Evolutionary conservation across 2,113 vertebrate genomes (phyloP).

Genomic region (Campylomormyrus numenius): DNA sequence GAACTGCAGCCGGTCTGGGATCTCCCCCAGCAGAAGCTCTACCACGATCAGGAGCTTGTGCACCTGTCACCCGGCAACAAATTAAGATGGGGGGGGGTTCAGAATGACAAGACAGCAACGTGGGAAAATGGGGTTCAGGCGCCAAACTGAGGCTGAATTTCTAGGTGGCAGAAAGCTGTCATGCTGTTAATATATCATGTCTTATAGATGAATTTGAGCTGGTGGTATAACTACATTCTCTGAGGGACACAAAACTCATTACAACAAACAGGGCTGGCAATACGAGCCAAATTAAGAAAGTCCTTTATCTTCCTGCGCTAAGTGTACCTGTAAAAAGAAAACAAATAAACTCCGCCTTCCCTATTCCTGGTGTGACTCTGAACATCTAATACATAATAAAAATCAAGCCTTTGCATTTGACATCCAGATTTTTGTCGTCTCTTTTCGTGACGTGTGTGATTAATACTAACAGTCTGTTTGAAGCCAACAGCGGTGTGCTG

Average conservation of each 20-base stretch:
- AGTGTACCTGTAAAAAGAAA: background rate
- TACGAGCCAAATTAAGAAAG: background rate
- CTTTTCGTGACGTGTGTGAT: background rate
- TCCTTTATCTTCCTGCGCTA: background rate
- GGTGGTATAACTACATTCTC: background rate
- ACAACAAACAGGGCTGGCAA: background rate
- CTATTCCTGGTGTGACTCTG: background rate
- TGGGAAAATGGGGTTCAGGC: background rate
- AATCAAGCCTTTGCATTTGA: background rate
- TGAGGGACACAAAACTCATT: background rate
- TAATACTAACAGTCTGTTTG: constrained; percentile 82
- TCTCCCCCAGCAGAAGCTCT: constrained; percentile 89
- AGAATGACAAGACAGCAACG: background rate
- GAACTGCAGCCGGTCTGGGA: constrained; percentile 94
- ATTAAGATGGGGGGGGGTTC: background rate
- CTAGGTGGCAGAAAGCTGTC: background rate
- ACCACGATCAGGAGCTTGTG: constrained; percentile 96
- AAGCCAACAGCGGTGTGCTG: constrained; percentile 96
- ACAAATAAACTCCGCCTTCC: background rate
- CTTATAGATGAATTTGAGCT: background rate
- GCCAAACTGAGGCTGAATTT: background rate
- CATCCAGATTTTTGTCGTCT: background rate
- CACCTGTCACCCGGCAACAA: constrained; percentile 58
- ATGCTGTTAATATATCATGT: background rate
- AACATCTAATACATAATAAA: background rate